A percentile compares a stretch with the other conserved stretches of the same genome.
Conservation (phyloP, 2,797 vertebrate genomes). For the Periparus ater region DNA sequence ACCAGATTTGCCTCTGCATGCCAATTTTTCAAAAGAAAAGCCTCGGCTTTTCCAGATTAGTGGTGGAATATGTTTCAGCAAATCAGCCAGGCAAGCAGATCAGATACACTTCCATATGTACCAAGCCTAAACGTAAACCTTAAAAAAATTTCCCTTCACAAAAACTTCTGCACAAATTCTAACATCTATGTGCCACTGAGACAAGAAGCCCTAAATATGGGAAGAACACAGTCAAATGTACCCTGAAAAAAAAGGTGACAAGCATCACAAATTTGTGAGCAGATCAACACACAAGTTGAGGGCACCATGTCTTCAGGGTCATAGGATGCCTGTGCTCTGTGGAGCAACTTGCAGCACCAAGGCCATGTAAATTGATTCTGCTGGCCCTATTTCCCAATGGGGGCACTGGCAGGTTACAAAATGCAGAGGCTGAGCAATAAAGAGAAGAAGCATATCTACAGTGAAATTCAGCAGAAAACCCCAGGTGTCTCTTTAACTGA, state of each 20-base stretch:
- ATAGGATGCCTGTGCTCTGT: neutral
- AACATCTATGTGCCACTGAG: neutral
- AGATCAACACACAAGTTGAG: neutral
- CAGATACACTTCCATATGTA: neutral
- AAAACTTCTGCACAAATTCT: neutral
- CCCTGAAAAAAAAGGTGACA: neutral
- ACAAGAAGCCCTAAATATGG: neutral
- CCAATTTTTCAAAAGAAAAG: constrained; percentile 37
- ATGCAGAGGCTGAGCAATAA: neutral
- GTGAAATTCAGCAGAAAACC: neutral
- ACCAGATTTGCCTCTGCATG: constrained; percentile 4
- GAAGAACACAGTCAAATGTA: neutral
- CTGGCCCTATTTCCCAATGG: neutral
- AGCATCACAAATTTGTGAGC: neutral
- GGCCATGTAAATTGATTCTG: neutral
- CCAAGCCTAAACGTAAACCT: neutral
- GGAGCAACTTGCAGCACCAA: neutral
- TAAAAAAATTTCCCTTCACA: neutral
- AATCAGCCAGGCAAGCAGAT: neutral
- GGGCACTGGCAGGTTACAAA: neutral
- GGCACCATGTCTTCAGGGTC: neutral
- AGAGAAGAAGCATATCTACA: neutral
- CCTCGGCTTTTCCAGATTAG: constrained; percentile 19
- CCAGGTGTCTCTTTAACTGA: neutral
- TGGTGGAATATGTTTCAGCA: neutral